Evolutionary conservation across 2,888 invertebrate species (phyloP).

Genomic region (Scelioninae gen. 1): DNA sequence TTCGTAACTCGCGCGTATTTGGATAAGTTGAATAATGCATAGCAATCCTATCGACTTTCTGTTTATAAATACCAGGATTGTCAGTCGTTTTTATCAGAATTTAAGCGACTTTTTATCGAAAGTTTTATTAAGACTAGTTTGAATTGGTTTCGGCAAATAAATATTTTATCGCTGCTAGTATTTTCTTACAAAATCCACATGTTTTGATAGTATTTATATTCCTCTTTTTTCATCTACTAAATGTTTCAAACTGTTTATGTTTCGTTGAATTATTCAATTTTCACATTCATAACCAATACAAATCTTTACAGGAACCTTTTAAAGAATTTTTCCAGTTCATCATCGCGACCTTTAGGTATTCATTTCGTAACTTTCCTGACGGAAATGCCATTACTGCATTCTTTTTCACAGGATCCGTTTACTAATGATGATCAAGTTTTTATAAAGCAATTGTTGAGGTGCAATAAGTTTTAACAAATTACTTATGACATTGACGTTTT

Average conservation of each 20-base stretch:
- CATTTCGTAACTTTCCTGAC: conserved; percentile 22
- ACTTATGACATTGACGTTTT: conserved; percentile 14
- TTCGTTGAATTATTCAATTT: too few species aligned
- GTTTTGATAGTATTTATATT: too few species aligned
- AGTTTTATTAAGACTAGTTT: background rate
- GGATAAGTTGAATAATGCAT: conserved; percentile 33
- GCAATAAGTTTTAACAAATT: conserved; percentile 25
- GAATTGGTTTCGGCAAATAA: background rate
- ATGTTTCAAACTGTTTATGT: too few species aligned
- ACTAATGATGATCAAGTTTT: conserved; percentile 10
- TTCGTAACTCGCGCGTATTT: conserved; percentile 17
- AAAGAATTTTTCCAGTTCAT: conserved; percentile 26
- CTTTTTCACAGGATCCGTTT: conserved; percentile 2
- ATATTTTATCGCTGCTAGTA: background rate
- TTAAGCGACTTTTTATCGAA: background rate
- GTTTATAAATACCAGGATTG: conserved; percentile 24
- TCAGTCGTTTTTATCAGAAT: conserved; percentile 16
- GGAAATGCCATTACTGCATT: conserved; percentile 10
- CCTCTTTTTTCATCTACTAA: too few species aligned
- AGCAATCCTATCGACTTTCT: conserved; percentile 26
- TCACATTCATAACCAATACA: too few species aligned
- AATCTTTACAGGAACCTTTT: conserved; percentile 1
- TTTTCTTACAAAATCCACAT: too few species aligned
- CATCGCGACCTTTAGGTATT: conserved; percentile 13
- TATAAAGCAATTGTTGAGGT: background rate